Conservation (phyloP, 2,113 vertebrate genomes). For the Misgurnus anguillicaudatus region DNA sequence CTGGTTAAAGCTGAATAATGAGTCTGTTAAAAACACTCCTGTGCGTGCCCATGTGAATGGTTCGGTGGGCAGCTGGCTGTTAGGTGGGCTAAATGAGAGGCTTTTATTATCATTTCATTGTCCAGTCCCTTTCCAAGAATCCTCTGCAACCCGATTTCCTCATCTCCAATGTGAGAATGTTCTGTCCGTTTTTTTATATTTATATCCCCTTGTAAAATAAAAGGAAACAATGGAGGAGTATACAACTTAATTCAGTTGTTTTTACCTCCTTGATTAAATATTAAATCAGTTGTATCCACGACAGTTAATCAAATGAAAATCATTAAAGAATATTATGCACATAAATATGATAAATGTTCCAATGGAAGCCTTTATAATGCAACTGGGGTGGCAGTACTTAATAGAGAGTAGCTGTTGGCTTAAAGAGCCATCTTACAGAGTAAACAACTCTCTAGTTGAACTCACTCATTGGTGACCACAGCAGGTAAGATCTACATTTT, state of each 20-base stretch:
- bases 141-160: not conserved
- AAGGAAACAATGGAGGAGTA: constrained; percentile 9
- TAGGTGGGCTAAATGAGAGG: constrained; percentile 14
- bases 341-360: constrained; percentile 7
- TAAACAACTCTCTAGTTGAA: too few species aligned
- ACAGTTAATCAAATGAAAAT: not conserved
- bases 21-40: constrained; percentile 40
- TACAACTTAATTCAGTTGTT: constrained; percentile 6
- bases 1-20: constrained; percentile 50
- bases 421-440: too few species aligned
- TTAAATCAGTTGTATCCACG: constrained; percentile 1
- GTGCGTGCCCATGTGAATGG: constrained; percentile 23
- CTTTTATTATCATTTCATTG: constrained; percentile 21
- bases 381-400: not conserved
- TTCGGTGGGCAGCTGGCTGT: constrained; percentile 28
- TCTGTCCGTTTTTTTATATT: not conserved
- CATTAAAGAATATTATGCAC: not conserved
- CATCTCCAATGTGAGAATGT: not conserved
- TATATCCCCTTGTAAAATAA: constrained; percentile 2
- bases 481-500: too few species aligned
- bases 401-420: not conserved
- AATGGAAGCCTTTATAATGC: constrained; percentile 4
- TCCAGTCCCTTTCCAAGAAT: constrained; percentile 1
- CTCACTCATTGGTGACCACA: not conserved
- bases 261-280: constrained; percentile 32